These are phyloP conservation scores for Mamestra brassicae DNA, from an alignment of 2,888 invertebrate species.

Conservation along the genomic window DNA sequence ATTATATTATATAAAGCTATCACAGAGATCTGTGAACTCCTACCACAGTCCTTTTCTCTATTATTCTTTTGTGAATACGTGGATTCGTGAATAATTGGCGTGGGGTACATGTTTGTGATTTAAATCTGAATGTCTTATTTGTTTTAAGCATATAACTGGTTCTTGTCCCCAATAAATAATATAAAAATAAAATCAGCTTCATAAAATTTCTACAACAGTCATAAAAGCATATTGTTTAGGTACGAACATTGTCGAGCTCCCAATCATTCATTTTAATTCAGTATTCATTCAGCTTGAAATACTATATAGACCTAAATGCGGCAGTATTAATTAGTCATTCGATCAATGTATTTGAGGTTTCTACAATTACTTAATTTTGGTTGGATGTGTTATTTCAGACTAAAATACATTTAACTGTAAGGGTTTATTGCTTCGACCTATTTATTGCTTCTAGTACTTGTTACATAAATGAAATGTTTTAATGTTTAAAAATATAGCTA, in stretches of 20 bases:
- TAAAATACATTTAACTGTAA: neutral
- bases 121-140: too few relatives aligned
- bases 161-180: too few relatives aligned
- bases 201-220: too few relatives aligned
- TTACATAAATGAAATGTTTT: conserved; percentile 25
- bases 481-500: conserved; percentile 7
- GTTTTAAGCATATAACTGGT: too few relatives aligned
- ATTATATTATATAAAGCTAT: too few relatives aligned
- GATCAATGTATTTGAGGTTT: neutral
- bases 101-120: too few relatives aligned
- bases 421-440: neutral
- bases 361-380: neutral
- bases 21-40: too few relatives aligned
- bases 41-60: too few relatives aligned
- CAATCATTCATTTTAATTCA: conserved; percentile 2
- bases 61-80: too few relatives aligned
- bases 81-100: too few relatives aligned
- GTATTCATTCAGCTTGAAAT: conserved; percentile 16
- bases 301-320: conserved; percentile 14
- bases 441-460: neutral
- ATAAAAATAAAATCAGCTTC: too few relatives aligned
- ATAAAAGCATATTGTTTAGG: neutral
- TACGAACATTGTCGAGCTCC: neutral
- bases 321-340: neutral
- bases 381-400: neutral